These are phyloP conservation scores for Dallia pectoralis DNA, from an alignment of 2,797 vertebrate genomes.

Conservation along the genomic window DNA sequence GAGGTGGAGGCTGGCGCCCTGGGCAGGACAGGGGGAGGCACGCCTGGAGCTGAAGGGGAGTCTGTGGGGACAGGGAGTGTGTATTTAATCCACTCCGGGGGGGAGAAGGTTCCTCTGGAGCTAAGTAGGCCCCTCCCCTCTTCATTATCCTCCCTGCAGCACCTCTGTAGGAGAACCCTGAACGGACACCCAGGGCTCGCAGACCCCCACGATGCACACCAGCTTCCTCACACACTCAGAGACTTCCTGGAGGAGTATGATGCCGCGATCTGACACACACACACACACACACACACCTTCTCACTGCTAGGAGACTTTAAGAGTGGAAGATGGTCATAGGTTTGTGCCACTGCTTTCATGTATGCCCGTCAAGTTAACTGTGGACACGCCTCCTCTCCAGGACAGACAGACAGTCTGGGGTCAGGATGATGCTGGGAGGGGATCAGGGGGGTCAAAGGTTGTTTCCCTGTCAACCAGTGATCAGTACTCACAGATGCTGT, in stretches of 20 bases:
- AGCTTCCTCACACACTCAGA: slow-evolving; percentile 86
- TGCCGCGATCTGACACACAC: slow-evolving; percentile 84
- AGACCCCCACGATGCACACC: slow-evolving; percentile 69
- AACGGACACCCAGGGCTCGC: slow-evolving; percentile 84
- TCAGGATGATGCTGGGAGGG: background rate
- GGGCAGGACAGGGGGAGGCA: slow-evolving; percentile 47
- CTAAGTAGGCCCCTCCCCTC: slow-evolving; percentile 85
- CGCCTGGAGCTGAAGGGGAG: slow-evolving; percentile 26
- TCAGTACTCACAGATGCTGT: background rate
- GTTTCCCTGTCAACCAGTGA: background rate
- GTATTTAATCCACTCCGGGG: slow-evolving; percentile 91
- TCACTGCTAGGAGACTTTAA: background rate
- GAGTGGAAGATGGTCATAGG: background rate
- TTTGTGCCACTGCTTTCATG: background rate
- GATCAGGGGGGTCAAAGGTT: background rate
- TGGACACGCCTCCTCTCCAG: background rate
- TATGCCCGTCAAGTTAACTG: background rate
- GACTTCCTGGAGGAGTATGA: slow-evolving; percentile 95
- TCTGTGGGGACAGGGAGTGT: slow-evolving; percentile 63
- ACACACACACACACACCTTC: background rate
- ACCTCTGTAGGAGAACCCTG: slow-evolving; percentile 93
- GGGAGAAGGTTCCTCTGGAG: slow-evolving; percentile 90
- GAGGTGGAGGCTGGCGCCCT: background rate
- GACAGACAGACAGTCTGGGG: background rate
- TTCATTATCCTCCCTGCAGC: slow-evolving; percentile 89